Evolutionary conservation across 2,797 vertebrate genomes (phyloP).

Genomic region (Phalanger gymnotis): DNA sequence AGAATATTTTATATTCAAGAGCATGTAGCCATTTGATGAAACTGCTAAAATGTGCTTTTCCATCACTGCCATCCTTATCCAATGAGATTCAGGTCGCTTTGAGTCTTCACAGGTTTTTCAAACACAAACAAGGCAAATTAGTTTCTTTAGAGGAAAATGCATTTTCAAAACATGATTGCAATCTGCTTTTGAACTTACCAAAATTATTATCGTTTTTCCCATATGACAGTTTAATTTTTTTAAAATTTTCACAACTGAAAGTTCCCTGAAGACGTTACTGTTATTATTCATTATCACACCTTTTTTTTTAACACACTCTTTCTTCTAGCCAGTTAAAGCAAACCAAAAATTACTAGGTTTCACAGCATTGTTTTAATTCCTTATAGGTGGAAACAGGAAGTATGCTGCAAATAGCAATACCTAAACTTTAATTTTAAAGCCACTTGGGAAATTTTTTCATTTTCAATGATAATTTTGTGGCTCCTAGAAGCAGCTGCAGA

Average conservation of each 20-base stretch:
- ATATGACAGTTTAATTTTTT: background rate
- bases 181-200: background rate
- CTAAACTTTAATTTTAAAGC: background rate
- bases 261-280: background rate
- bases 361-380: background rate
- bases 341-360: background rate
- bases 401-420: background rate
- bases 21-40: background rate
- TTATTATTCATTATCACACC: background rate
- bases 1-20: background rate
- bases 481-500: background rate
- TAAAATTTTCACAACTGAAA: background rate
- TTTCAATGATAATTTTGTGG: background rate
- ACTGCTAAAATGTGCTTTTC: background rate
- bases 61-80: background rate
- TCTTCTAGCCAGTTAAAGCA: background rate
- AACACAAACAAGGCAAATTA: background rate
- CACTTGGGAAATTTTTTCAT: background rate
- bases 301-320: background rate
- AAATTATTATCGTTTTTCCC: background rate
- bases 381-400: background rate
- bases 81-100: background rate
- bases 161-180: background rate
- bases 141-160: background rate
- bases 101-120: background rate